phyloP scores from a whole-genome alignment of 30 jellyfish, hydroid and myxozoan species.

The Pelagia noctiluca region DNA sequence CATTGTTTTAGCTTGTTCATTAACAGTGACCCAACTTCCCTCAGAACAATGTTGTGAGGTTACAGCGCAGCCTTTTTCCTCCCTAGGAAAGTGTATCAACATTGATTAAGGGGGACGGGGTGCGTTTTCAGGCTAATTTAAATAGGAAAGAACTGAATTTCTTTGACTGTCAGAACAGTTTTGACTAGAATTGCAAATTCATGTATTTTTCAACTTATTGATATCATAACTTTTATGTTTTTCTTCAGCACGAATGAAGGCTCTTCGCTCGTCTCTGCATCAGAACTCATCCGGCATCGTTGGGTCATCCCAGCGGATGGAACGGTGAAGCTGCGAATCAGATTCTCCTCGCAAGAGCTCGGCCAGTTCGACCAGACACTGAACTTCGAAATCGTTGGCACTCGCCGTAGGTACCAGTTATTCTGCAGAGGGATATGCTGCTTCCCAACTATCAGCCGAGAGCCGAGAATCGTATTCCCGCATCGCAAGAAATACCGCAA shows the following conservation, averaged over 20 bases:
- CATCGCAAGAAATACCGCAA: constrained; percentile 84
- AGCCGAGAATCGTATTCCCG: constrained; percentile 96
- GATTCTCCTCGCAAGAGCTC: constrained; percentile 84
- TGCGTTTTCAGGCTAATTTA: too few species aligned
- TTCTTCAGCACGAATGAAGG: constrained; percentile 63
- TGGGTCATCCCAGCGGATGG: constrained; percentile 88
- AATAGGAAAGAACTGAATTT: too few species aligned
- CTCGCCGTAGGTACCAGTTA: constrained; percentile 88
- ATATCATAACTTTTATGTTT: not conserved
- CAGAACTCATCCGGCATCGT: constrained; percentile 78
- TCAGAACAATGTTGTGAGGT: too few species aligned
- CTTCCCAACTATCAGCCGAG: constrained; percentile 93
- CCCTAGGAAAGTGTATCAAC: too few species aligned
- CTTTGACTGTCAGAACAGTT: too few species aligned
- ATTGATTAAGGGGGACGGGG: too few species aligned
- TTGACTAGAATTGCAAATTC: too few species aligned
- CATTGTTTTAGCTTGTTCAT: too few species aligned
- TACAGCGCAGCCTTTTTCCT: too few species aligned
- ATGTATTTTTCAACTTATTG: not conserved
- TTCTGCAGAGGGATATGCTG: constrained; percentile 97
- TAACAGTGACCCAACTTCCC: too few species aligned
- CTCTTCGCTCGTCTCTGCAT: constrained; percentile 12
- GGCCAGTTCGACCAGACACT: constrained; percentile 96
- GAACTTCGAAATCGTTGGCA: constrained; percentile 93
- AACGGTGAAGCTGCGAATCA: constrained; percentile 60